A percentile compares a stretch with the other conserved stretches of the same genome.
phyloP scores from a whole-genome alignment of 2,113 vertebrate species.

The Dipodomys merriami region DNA sequence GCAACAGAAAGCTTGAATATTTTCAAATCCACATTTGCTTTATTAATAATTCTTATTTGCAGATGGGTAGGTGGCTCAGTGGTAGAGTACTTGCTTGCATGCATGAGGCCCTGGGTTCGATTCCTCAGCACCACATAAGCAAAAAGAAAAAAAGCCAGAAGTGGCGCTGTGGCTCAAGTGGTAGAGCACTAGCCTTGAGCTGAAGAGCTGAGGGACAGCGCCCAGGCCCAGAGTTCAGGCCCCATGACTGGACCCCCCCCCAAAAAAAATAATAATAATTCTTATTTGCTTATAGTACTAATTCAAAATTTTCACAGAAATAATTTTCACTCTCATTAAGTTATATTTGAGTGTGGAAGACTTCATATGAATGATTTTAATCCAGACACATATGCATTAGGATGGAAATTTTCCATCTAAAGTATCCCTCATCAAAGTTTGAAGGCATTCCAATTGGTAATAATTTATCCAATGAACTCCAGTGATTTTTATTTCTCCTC shows the following conservation, averaged over 20 bases:
- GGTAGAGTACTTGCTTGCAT: no score
- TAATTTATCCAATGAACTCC: conserved; percentile 18
- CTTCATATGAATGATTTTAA: not conserved
- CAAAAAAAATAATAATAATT: no score
- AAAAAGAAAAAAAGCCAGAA: no score
- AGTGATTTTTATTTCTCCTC: not conserved
- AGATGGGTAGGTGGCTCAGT: no score
- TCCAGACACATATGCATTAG: not conserved
- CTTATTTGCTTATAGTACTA: not conserved
- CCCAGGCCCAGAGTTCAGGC: no score
- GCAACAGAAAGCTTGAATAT: no score
- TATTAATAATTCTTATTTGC: not conserved
- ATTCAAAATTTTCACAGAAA: conserved; percentile 11
- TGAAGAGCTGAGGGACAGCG: no score
- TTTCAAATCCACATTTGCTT: conserved; percentile 6
- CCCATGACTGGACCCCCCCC: no score
- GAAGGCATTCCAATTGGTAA: not conserved
- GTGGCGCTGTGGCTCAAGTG: no score
- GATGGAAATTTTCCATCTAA: conserved; percentile 27
- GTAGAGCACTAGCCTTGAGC: no score
- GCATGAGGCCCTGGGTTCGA: no score
- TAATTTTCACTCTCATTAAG: not conserved
- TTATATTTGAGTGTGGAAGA: not conserved
- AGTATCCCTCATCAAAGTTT: not conserved
- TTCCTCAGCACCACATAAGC: no score